Evolutionary conservation across 2,888 invertebrate species (phyloP).

Genomic region (Saturnia japonica): DNA sequence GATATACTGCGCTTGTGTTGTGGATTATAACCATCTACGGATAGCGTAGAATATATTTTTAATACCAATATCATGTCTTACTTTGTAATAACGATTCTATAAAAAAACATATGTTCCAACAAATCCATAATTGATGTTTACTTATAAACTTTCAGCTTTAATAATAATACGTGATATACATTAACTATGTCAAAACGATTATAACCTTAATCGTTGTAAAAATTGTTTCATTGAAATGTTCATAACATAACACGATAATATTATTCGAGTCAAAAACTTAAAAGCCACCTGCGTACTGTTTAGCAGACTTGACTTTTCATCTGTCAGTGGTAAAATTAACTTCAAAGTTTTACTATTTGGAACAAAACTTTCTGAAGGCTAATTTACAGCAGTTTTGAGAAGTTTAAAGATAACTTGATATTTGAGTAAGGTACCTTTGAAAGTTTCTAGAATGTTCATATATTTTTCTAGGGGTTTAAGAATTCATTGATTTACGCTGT

Average conservation of each 20-base stretch:
- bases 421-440: background rate
- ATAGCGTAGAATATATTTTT: constrained; percentile 25
- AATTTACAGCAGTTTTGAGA: constrained; percentile 15
- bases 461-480: background rate
- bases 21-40: constrained; percentile 30
- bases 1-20: constrained; percentile 50
- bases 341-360: background rate
- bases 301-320: constrained; percentile 1
- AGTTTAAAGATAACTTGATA: constrained; percentile 3
- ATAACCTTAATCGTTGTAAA: background rate
- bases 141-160: background rate
- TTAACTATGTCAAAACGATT: background rate
- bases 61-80: background rate
- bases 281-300: background rate
- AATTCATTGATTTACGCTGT: background rate
- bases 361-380: background rate
- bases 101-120: background rate
- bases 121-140: background rate
- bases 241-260: background rate
- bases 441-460: background rate
- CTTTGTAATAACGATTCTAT: background rate
- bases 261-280: background rate
- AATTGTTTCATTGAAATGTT: background rate
- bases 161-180: background rate
- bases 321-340: constrained; percentile 8